Base-by-base conservation (phyloP, 2,113 vertebrate genomes). In the Chlorodrepanis virens region DNA sequence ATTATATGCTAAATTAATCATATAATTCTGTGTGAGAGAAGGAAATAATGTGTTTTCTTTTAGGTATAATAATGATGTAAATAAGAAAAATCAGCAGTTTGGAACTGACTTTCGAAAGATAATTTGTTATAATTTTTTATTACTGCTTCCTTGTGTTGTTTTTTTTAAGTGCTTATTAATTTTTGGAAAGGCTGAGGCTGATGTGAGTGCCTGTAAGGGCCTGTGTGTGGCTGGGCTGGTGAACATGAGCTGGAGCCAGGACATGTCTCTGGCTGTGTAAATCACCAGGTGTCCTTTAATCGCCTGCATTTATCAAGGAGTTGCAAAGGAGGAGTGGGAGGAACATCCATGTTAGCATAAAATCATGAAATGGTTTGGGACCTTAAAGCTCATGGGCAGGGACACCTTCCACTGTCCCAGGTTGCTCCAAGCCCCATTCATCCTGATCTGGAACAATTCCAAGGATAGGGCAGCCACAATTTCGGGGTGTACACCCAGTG, bases 291-390 rank as follows among this genome's bases (percentile, higher is more conserved):
- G 11, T 57, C 47, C 25, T 64, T 37, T 0, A 16, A 18, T 24
- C 50, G 19, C 12, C 12, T 17, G 59, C 10, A 24, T 88, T 82
- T 64, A 5, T 28, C 7, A 23, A 14, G 6, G 42, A 54, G 7
- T 37, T 50, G 44, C 12, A n/a, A 3, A 74, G 50, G 47, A 67
- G 39, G 52, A 39, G 14, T 6, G 45, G 11, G 25, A 33, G 20
- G 45, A 91, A 10, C 4, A 3, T 22, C 35, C 19, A 1, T 4
- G 0, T 19, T 42, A 7, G 0, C 23, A 45, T 20, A 7, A 78
- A 40, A 47, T 29, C 24, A 5, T 31, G 40, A 35, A 31, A 31
- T 35, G 14, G 3, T 49, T 64, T 27, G 25, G 19, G 11, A 31
- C 49, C 24, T 40, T 40, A 40, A 54, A 79, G 40, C 23, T 28